Base-by-base conservation (phyloP, 2,797 vertebrate species). In the Lates japonicus region DNA sequence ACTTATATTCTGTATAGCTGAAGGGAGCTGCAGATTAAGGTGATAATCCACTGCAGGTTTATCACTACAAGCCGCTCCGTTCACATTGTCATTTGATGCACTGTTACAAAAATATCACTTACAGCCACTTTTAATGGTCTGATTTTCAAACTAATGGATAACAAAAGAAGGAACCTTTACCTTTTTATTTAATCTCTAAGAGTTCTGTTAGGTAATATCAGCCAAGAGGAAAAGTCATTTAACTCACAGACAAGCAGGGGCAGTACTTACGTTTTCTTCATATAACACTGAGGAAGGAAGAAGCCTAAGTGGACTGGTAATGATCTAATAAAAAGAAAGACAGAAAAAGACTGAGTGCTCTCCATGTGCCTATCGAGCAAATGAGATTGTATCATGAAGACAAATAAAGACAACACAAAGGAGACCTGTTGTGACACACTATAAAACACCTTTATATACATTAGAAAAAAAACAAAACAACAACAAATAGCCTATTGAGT, bases 361-460 rank as follows among this genome's bases (percentile, higher is more conserved):
- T 29, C 5, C 22, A 1, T 29, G 25, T 29, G 25, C 25, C 25
- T 29, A 63, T 31, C 19, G 10, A 16, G 48, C 20, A 37, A 25
- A 39, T 7, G 6, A 33, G 19, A 63, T 63, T 57, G 5, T 80
- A 51, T 41, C 33, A 51, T 2, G 14, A 22, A 33, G 29, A 64
- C 4, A 85, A 63, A 64, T 33, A 12, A 8, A 54, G 9, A 81
- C 29, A 64, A 13, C 13, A 76, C 67, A 63, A 48, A 76, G 63
- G 37, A 33, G 19, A 17, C 54, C 44, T 37, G 63, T 76, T 49
- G 66, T 71, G 79, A 87, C 87, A 85, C 84, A 88, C 86, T 91
- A 89, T 90, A 92, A 95, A 93, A 93, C 89, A 92, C 77, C 80
- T 92, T 93, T 93, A 94, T 92, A 81, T 92, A 94, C 93, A 93